These are phyloP conservation scores for Acropora yongei DNA, from an alignment of 64 coral and sea anemone species.

Conservation along the genomic window DNA sequence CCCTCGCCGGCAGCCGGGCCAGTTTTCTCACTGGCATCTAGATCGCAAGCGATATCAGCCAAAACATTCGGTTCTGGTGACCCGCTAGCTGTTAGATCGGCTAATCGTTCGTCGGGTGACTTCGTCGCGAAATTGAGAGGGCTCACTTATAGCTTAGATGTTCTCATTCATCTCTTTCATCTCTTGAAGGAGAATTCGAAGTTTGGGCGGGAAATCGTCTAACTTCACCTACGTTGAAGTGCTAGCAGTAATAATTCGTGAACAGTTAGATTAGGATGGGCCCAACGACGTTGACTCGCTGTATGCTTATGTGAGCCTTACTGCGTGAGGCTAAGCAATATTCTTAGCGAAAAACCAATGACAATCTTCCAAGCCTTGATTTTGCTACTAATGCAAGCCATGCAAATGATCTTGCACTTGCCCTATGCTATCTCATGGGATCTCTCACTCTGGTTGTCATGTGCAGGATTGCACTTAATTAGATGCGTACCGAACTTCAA, in stretches of 20 bases:
- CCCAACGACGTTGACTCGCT: neutral
- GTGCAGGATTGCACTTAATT: no score
- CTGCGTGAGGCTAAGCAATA: neutral
- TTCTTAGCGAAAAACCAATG: neutral
- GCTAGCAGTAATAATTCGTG: neutral
- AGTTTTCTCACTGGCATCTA: no score
- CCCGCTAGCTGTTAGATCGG: no score
- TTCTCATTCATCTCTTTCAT: slow-evolving; percentile 50
- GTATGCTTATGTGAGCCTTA: neutral
- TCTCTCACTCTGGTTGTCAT: slow-evolving; percentile 36
- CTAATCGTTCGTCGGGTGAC: no score
- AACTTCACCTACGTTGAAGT: neutral
- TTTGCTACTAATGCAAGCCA: neutral
- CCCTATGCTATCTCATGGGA: slow-evolving; percentile 67
- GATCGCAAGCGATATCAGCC: no score
- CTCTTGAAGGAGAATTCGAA: slow-evolving; percentile 7
- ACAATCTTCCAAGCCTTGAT: neutral
- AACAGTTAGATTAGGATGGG: neutral
- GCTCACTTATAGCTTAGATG: slow-evolving; percentile 14
- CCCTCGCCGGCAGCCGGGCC: no score
- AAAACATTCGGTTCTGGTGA: no score
- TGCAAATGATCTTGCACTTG: slow-evolving; percentile 45
- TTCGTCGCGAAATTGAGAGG: neutral
- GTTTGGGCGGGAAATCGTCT: neutral
- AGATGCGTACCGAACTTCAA: no score